A percentile compares a stretch with the other conserved stretches of the same genome.
phyloP scores from a whole-genome alignment of 2,888 invertebrate genomes.

The Tipula helvola region DNA sequence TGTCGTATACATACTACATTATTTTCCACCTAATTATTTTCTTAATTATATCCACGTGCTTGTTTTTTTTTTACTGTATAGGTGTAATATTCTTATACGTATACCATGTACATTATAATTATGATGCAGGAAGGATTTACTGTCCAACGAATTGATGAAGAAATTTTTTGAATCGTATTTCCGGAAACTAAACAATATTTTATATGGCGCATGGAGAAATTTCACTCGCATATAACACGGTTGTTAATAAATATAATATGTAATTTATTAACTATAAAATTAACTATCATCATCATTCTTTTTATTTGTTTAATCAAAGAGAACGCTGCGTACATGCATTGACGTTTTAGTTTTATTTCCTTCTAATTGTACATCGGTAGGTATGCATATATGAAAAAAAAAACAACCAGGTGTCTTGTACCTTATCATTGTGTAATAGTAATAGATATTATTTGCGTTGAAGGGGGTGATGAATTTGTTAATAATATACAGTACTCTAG shows the following conservation, averaged over 20 bases:
- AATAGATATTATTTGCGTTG: not conserved
- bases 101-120: not conserved
- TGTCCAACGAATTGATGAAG: slow-evolving; percentile 7
- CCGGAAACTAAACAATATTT: not conserved
- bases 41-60: slow-evolving; percentile 11
- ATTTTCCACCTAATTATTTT: slow-evolving; percentile 7
- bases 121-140: slow-evolving; percentile 9
- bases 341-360: not conserved
- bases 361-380: not conserved
- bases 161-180: slow-evolving; percentile 4
- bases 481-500: not conserved
- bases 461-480: not conserved
- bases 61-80: not conserved
- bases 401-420: not conserved
- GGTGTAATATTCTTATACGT: slow-evolving; percentile 9
- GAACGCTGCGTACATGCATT: not conserved
- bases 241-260: not conserved
- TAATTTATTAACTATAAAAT: not conserved
- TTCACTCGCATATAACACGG: not conserved
- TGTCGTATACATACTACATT: not conserved
- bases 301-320: slow-evolving; percentile 5
- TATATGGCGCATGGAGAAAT: not conserved
- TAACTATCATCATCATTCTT: not conserved
- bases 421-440: not conserved
- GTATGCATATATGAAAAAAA: not conserved